Evolutionary conservation across 2,113 vertebrate genomes (phyloP), one percentile per base, ranked within the genome.

Genomic region (Melanerpes aurifrons): DNA sequence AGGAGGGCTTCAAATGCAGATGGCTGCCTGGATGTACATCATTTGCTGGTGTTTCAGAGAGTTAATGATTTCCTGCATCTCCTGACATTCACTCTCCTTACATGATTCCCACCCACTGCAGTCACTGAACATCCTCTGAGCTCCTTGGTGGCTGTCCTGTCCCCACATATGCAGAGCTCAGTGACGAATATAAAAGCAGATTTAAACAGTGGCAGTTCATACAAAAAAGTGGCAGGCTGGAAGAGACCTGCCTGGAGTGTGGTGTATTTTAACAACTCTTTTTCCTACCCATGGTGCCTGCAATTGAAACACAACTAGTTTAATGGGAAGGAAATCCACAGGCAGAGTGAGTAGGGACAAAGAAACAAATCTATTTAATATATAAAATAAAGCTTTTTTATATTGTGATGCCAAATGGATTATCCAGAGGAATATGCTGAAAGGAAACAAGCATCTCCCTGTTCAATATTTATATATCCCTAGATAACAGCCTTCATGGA

Each of bases 381-480:
- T 58, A 90, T 78, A 69, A 96, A 95, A 92, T 92, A 87, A 89
- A 90, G 87, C 76, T 90, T 91, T 91, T 76, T 86, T 90, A 83
- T 87, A 91, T 63, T 84, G 86, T 62, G 45, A 84, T 92, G 83
- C 77, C 83, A 73, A 96, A 90, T 53, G 82, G 87, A 95, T 95
- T 94, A 94, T 79, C 73, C 77, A 79, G 67, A 74, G 94, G 73
- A 84, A 78, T 66, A 80, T 93, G 85, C 68, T 86, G 86, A 91
- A 96, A 95, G 90, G 77, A 92, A 95, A 87, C 85, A 88, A 88
- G 80, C 48, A 79, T 91, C 73, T 91, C 40, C 53, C 76, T 67
- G 86, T 94, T 90, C 92, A 95, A 56, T 93, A 92, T 95, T 96
- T 95, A 95, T 91, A 37, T 57, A 88, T 93, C 96, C 91, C 93